Evolutionary conservation across 2,113 vertebrate genomes (phyloP).

Genomic region (Chitala chitala): DNA sequence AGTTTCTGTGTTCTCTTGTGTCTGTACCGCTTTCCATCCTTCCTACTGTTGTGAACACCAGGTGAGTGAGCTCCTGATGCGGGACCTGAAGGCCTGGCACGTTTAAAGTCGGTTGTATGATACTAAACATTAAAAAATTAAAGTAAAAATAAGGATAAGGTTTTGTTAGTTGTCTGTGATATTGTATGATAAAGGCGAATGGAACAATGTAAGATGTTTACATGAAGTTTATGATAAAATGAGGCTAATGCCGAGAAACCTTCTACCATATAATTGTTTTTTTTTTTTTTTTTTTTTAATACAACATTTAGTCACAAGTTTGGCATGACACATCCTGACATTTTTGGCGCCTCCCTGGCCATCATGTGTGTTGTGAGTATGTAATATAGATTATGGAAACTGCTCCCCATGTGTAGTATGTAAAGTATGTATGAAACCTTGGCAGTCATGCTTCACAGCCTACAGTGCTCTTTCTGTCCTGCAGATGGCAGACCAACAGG

Average conservation of each 20-base stretch:
- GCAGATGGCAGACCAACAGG: slow-evolving; percentile 92
- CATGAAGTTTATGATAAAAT: neutral
- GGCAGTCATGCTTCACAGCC: neutral
- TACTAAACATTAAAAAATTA: too few species aligned
- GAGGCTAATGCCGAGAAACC: neutral
- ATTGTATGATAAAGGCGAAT: neutral
- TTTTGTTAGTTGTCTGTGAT: neutral
- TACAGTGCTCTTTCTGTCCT: neutral
- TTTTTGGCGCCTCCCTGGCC: slow-evolving; percentile 81
- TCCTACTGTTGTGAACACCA: slow-evolving; percentile 80
- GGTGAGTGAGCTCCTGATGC: slow-evolving; percentile 58
- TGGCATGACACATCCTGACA: slow-evolving; percentile 72
- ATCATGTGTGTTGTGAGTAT: slow-evolving; percentile 84
- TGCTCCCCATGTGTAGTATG: too few species aligned
- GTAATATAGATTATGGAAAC: too few species aligned
- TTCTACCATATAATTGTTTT: neutral
- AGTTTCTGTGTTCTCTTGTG: slow-evolving; percentile 66
- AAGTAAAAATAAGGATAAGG: too few species aligned
- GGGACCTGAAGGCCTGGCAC: neutral
- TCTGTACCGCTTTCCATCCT: slow-evolving; percentile 82
- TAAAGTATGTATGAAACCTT: too few species aligned
- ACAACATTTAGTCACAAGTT: slow-evolving; percentile 75
- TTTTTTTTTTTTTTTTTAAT: slow-evolving; percentile 35
- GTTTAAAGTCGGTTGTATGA: too few species aligned
- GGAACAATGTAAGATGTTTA: neutral